phyloP scores from a whole-genome alignment of 2,797 vertebrate genomes.

The Acipenser oxyrinchus region DNA sequence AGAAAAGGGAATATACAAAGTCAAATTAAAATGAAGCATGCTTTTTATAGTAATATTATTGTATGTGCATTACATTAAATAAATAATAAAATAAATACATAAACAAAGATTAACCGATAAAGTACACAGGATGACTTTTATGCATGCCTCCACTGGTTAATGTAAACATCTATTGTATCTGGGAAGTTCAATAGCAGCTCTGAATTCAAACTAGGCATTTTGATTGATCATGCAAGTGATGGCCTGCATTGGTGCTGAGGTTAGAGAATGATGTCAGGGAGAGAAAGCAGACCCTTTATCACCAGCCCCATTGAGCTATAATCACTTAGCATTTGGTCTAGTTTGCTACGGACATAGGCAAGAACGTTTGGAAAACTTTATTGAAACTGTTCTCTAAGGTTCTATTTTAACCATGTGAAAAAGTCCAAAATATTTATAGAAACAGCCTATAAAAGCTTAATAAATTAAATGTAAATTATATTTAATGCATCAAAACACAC shows the following conservation, averaged over 20 bases:
- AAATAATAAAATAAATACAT: neutral
- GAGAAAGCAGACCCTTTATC: constrained; percentile 6
- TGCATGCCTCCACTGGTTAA: neutral
- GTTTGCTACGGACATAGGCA: no score
- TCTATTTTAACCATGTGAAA: no score
- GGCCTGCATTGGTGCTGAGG: constrained; percentile 16
- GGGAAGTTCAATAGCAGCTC: neutral
- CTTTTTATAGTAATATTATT: no score
- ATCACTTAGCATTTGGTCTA: no score
- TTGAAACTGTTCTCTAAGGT: no score
- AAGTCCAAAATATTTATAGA: no score
- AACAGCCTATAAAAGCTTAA: neutral
- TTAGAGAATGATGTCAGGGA: constrained; percentile 9
- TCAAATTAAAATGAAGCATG: no score
- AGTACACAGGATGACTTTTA: neutral
- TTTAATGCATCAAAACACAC: constrained; percentile 8
- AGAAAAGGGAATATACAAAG: neutral
- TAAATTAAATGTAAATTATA: constrained; percentile 5
- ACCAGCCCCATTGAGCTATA: no score
- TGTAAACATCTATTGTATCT: neutral
- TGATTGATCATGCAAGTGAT: constrained; percentile 20
- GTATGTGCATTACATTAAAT: no score
- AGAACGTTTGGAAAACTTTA: no score
- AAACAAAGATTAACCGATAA: neutral
- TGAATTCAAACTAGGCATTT: neutral